Evolutionary conservation across 2,797 vertebrate species (phyloP).

Genomic region (Euthynnus affinis): DNA sequence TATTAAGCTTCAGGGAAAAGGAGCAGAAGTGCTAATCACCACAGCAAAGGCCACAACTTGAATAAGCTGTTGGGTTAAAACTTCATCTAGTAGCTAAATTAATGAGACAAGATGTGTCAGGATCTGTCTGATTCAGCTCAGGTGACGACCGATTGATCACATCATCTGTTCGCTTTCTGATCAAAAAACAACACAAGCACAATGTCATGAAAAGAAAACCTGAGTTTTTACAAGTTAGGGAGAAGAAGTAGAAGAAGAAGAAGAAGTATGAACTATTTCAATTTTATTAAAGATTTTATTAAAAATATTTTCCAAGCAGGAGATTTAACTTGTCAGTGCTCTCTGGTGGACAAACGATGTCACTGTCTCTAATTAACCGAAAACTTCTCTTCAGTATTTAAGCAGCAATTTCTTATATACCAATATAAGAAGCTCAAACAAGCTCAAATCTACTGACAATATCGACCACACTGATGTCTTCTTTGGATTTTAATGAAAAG

Average conservation of each 20-base stretch:
- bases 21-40: neutral
- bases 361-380: neutral
- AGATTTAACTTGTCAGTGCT: neutral
- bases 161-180: neutral
- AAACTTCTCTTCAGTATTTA: neutral
- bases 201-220: neutral
- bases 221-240: neutral
- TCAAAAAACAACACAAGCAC: neutral
- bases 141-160: conserved; percentile 4
- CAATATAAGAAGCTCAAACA: neutral
- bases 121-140: conserved; percentile 9
- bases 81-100: neutral
- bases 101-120: neutral
- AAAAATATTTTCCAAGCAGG: neutral
- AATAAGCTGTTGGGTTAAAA: neutral
- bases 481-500: neutral
- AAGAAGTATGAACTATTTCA: neutral
- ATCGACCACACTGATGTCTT: neutral
- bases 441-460: neutral
- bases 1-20: neutral
- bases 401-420: neutral
- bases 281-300: neutral
- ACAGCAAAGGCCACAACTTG: neutral
- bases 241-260: too few species aligned
- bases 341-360: neutral